Evolutionary conservation across 2,113 vertebrate genomes (phyloP).

Genomic region (Typhlomys cinereus): DNA sequence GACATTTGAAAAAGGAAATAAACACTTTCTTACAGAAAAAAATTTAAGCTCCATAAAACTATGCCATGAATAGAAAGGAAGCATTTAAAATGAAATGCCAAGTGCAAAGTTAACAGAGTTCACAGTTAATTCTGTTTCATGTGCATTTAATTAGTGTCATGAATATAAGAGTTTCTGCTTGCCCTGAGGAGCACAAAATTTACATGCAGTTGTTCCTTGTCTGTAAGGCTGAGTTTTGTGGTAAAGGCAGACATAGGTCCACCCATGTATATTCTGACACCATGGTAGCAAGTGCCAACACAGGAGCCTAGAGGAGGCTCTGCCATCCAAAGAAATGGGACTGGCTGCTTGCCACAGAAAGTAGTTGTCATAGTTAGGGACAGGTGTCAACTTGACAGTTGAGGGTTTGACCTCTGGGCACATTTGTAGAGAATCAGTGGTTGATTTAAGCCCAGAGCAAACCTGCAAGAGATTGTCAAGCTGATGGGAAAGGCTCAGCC

Average conservation of each 20-base stretch:
- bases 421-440: too few relatives aligned
- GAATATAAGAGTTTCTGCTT: neutral
- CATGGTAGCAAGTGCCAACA: neutral
- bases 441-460: too few relatives aligned
- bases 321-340: neutral
- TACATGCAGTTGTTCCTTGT: neutral
- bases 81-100: conserved; percentile 25
- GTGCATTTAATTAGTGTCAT: neutral
- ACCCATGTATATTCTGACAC: too few relatives aligned
- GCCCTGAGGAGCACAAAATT: neutral
- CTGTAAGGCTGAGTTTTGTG: neutral
- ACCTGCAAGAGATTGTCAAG: too few relatives aligned
- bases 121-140: neutral
- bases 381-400: too few relatives aligned
- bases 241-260: neutral
- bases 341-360: neutral
- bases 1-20: neutral
- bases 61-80: conserved; percentile 33
- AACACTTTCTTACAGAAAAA: too few relatives aligned
- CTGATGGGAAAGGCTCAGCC: too few relatives aligned
- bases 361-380: too few relatives aligned
- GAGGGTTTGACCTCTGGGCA: too few relatives aligned
- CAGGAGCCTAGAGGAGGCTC: accelerated
- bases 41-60: neutral
- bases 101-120: neutral